Conservation (phyloP, 2,113 vertebrate genomes). For the Zosterops pallidus region DNA sequence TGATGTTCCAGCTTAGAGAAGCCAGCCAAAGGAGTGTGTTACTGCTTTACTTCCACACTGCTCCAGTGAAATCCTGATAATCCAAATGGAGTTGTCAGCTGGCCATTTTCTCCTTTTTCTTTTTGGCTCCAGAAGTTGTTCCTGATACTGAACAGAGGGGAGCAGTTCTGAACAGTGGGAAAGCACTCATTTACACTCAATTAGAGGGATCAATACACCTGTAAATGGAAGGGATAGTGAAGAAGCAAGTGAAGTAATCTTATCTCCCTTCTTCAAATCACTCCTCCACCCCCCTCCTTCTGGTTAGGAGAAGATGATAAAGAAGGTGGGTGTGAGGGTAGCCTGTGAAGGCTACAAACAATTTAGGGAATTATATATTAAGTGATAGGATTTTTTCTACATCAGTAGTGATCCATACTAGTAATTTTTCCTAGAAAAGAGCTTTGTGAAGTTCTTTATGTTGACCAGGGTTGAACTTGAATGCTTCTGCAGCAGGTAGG, state of each 20-base stretch:
- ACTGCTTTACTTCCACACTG: neutral
- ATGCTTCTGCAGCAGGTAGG: neutral
- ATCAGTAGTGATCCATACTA: neutral
- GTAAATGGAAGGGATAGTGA: neutral
- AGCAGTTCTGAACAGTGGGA: neutral
- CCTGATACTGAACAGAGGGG: neutral
- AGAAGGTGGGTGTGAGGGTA: neutral
- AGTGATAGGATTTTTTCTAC: neutral
- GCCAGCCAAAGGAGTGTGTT: neutral
- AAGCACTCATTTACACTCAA: neutral
- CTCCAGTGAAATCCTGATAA: neutral
- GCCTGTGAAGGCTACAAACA: neutral
- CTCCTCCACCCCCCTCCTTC: accelerated
- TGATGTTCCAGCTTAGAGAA: neutral
- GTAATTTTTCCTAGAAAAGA: neutral
- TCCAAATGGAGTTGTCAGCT: neutral
- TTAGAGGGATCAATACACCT: neutral
- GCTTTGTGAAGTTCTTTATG: neutral
- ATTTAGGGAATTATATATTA: neutral
- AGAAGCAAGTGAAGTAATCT: neutral
- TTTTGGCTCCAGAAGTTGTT: neutral
- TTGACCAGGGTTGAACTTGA: neutral
- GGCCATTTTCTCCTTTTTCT: neutral
- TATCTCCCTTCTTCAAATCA: neutral
- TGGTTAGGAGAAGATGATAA: neutral